A percentile compares a stretch with the other conserved stretches of the same genome.
Conservation (phyloP, 2,113 vertebrate species). For the Heliornis fulica region DNA sequence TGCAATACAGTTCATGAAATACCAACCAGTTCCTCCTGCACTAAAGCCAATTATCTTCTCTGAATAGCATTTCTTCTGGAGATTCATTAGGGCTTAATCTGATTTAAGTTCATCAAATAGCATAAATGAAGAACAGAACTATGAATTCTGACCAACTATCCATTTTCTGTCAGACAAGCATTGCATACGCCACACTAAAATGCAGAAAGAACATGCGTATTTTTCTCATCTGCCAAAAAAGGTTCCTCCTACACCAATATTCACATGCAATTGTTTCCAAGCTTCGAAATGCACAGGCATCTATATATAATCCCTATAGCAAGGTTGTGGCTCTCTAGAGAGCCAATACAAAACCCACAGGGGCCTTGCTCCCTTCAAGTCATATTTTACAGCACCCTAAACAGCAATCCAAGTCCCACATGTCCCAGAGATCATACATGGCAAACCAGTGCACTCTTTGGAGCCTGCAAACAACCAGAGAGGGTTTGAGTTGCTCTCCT, state of each 20-base stretch:
- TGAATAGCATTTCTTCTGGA: neutral
- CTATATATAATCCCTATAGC: no score
- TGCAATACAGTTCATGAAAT: neutral
- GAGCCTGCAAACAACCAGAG: neutral
- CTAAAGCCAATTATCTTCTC: neutral
- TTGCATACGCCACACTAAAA: neutral
- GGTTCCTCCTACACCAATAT: neutral
- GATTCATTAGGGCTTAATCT: neutral
- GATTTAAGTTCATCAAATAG: neutral
- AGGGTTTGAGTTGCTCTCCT: neutral
- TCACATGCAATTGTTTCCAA: neutral
- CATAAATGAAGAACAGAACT: neutral
- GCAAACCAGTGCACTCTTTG: fast-evolving
- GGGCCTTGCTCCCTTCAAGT: neutral
- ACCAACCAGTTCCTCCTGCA: neutral
- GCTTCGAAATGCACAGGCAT: neutral
- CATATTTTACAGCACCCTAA: neutral
- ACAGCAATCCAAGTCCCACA: fast-evolving
- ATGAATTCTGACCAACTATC: neutral
- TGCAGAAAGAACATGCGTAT: neutral
- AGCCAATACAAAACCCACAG: neutral
- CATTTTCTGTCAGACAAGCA: neutral
- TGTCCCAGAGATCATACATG: neutral
- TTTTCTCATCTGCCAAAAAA: neutral
- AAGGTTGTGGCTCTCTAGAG: neutral